Evolutionary conservation across 1,140 invertebrate genomes (phyloP).

Genomic region (Drosophila arawakana): DNA sequence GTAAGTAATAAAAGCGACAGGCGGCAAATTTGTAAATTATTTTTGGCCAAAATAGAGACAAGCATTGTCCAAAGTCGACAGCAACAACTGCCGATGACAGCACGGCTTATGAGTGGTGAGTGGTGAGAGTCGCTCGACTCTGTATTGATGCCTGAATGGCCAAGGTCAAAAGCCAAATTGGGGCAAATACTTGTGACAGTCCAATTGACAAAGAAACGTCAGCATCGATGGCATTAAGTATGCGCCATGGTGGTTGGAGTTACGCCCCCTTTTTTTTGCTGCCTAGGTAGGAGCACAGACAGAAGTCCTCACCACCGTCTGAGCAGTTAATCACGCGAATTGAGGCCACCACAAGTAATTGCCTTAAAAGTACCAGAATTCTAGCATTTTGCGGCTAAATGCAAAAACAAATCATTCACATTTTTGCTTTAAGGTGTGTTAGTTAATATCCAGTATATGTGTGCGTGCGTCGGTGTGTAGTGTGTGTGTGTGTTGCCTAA

Average conservation of each 20-base stretch:
- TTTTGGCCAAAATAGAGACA: slow-evolving; percentile 37
- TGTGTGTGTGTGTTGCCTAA: slow-evolving; percentile 10
- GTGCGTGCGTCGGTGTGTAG: slow-evolving; percentile 29
- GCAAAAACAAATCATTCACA: slow-evolving; percentile 65
- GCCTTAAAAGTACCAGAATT: slow-evolving; percentile 58
- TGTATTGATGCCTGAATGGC: slow-evolving; percentile 32
- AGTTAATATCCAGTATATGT: slow-evolving; percentile 21
- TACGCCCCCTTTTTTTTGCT: neutral
- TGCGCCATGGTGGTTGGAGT: neutral
- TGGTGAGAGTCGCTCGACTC: neutral
- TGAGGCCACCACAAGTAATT: slow-evolving; percentile 64
- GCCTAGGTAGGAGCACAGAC: neutral
- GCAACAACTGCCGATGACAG: slow-evolving; percentile 45
- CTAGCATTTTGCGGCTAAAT: slow-evolving; percentile 44
- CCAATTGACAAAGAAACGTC: slow-evolving; percentile 41
- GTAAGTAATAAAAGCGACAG: slow-evolving; percentile 27
- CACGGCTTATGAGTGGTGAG: slow-evolving; percentile 1
- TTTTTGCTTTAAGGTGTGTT: slow-evolving; percentile 49
- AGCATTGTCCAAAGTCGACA: slow-evolving; percentile 36
- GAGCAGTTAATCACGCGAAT: slow-evolving; percentile 75
- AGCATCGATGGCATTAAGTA: slow-evolving; percentile 35
- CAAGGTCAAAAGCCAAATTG: slow-evolving; percentile 59
- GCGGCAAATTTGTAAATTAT: slow-evolving; percentile 53
- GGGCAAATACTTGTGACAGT: slow-evolving; percentile 31
- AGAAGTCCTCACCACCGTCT: slow-evolving; percentile 49